Evolutionary conservation across 2,797 vertebrate genomes (phyloP).

Genomic region (Tachyglossus aculeatus): DNA sequence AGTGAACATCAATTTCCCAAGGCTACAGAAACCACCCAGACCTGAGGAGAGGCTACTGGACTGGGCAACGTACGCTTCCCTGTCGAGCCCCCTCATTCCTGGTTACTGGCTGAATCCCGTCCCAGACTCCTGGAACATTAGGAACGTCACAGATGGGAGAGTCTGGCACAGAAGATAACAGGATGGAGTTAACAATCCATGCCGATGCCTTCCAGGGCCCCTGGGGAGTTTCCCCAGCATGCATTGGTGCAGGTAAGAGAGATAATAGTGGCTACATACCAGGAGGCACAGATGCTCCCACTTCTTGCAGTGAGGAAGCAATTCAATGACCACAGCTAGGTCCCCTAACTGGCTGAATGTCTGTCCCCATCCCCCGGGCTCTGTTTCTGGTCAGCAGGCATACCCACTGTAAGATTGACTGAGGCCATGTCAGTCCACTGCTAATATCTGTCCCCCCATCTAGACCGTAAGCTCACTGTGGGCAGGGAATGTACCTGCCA

Average conservation of each 20-base stretch:
- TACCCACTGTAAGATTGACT: too few species aligned
- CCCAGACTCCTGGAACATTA: slow-evolving; percentile 27
- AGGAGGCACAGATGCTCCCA: neutral
- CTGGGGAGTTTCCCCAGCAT: slow-evolving; percentile 57
- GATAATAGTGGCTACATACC: slow-evolving; percentile 34
- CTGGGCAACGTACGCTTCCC: too few species aligned
- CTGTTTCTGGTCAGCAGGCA: too few species aligned
- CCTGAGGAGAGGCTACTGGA: too few species aligned
- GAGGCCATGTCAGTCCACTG: too few species aligned
- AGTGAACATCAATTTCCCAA: too few species aligned
- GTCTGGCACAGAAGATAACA: slow-evolving; percentile 6
- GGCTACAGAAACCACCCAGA: too few species aligned
- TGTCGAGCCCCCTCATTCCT: slow-evolving; percentile 49
- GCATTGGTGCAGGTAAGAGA: slow-evolving; percentile 62
- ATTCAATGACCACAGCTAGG: slow-evolving; percentile 73
- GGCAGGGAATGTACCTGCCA: too few species aligned
- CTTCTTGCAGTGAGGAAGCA: neutral
- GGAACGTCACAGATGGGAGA: slow-evolving; percentile 13
- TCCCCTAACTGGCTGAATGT: slow-evolving; percentile 80
- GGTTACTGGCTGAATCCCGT: slow-evolving; percentile 23
- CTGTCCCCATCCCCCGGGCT: too few species aligned
- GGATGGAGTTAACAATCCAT: slow-evolving; percentile 40
- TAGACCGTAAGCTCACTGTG: too few species aligned
- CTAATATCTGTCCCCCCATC: too few species aligned
- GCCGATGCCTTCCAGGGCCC: slow-evolving; percentile 59